Base-by-base conservation (phyloP, 1,140 invertebrate genomes). In the Diuraphis noxia region DNA sequence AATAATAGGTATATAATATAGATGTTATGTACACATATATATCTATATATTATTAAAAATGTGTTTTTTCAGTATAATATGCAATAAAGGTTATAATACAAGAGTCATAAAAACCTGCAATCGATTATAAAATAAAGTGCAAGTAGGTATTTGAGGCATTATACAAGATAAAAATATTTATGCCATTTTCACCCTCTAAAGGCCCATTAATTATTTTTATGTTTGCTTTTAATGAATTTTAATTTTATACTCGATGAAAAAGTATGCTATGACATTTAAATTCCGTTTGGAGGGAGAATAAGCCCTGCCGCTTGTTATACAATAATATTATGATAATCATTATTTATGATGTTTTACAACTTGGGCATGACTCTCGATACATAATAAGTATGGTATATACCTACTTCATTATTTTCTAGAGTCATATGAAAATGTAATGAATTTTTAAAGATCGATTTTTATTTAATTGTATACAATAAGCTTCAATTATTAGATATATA, bases 161-260 rank as follows among this genome's bases (percentile, higher is more conserved):
- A n/a, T n/a, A 81, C 30, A 82, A 81, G 82, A 40, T 9, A 38
- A 40, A 88, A 40, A 30, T 82, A 40, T 40, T 19, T 56, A 30
- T n/a, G 36, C 25, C n/a, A 40, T 88, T 88, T 88, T 30, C 38
- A 41, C 86, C 86, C 86, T 88, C 49, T 25, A 63, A 38, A 88
- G 17, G 10, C 25, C 86, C 77, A 81, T 52, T 81, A 52, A 52
- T 52, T 46, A 91, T 91, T 81, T 46, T 21, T 34, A 25, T 82
- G n/a, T 82, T 38, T 81, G 30, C 0, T n/a, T 90, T 81, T 91
- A 81, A 81, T 82, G 77, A 91, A 81, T 91, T 91, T 91, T 91
- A 91, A 91, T 91, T 91, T 91, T 91, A 81, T 19, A 49, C 43
- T 52, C 77, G 36, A 56, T 56, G 4, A 63, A 56, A 38, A 88